Percentiles rank a stretch among this genome's conserved stretches.
Conservation (phyloP, 2,113 vertebrate genomes). For the Laterallus jamaicensis region DNA sequence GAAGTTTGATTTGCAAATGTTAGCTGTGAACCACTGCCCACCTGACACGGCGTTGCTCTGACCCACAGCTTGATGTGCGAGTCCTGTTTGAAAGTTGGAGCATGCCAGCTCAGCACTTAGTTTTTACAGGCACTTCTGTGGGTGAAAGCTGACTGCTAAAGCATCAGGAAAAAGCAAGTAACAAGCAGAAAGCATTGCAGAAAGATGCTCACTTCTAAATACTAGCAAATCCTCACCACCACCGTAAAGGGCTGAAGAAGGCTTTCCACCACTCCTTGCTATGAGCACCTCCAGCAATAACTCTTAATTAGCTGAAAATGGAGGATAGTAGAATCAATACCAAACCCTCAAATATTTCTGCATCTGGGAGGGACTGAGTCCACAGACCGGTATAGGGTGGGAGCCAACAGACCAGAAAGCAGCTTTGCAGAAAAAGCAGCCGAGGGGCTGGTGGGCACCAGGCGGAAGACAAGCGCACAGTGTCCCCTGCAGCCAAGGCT, state of each 20-base stretch:
- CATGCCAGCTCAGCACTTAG: not conserved
- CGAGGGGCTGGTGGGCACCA: not conserved
- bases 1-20: not conserved
- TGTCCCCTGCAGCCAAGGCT: not conserved
- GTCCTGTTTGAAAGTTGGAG: not conserved
- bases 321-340: not conserved
- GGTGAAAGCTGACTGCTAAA: not conserved
- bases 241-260: not conserved
- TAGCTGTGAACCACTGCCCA: not conserved
- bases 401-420: not conserved
- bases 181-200: not conserved
- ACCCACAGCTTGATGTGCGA: not conserved
- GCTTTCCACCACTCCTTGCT: not conserved
- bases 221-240: not conserved
- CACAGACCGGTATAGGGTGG: not conserved
- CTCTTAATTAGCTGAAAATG: not conserved
- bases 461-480: not conserved
- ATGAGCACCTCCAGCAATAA: not conserved
- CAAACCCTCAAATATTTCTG: not conserved
- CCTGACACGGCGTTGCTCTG: not conserved
- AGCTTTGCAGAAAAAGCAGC: not conserved
- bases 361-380: not conserved
- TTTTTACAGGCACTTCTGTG: not conserved
- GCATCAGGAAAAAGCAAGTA: not conserved
- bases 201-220: not conserved